Conservation (phyloP, 92 coral and sea anemone genomes). For the Zoanthus solanderi region DNA sequence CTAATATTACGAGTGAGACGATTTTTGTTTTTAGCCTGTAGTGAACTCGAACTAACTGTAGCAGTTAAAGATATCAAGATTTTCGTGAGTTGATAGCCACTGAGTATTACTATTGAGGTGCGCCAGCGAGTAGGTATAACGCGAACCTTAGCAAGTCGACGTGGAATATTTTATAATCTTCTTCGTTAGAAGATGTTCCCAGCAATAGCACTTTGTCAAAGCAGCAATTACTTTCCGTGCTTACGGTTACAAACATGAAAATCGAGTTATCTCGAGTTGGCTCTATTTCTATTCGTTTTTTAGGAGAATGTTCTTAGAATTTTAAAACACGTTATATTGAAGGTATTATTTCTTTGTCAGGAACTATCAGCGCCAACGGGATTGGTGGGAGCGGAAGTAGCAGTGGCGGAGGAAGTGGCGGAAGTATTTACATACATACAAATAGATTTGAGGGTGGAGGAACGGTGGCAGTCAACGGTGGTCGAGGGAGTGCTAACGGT, state of each 20-base stretch:
- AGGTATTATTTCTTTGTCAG: slow-evolving; percentile 12
- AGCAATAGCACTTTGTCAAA: no score
- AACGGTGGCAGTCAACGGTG: slow-evolving; percentile 71
- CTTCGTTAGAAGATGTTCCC: no score
- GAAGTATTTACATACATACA: slow-evolving; percentile 70
- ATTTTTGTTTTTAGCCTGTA: no score
- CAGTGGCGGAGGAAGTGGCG: slow-evolving; percentile 85
- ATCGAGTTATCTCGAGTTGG: no score
- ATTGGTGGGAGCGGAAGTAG: slow-evolving; percentile 34
- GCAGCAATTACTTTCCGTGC: no score
- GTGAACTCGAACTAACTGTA: no score
- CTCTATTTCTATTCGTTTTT: no score
- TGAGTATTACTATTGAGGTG: not conserved
- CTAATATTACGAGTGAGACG: no score
- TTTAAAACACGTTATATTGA: not conserved
- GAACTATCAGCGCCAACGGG: slow-evolving; percentile 65
- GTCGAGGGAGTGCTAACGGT: slow-evolving; percentile 63
- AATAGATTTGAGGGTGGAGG: slow-evolving; percentile 74
- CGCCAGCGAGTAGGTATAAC: not conserved
- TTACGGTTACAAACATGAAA: no score
- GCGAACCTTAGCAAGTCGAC: no score
- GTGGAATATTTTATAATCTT: no score
- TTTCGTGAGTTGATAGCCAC: not conserved
- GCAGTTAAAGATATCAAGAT: no score
- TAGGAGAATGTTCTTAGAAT: not conserved